A percentile compares a stretch with the other conserved stretches of the same genome.
Evolutionary conservation across 2,113 vertebrate species (phyloP).

Genomic region (Callorhinus ursinus): DNA sequence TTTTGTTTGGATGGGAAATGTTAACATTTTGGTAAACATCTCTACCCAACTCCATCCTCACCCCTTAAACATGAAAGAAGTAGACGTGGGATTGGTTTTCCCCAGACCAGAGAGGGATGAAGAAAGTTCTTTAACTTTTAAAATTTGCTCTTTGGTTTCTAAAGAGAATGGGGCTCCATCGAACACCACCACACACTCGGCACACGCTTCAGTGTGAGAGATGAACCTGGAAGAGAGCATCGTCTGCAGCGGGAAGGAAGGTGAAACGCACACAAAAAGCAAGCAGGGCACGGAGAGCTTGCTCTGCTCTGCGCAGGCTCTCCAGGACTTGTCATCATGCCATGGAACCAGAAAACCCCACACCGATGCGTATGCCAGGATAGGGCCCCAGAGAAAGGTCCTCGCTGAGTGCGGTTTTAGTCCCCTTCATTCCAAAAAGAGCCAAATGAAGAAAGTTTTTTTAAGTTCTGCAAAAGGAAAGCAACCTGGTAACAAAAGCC

Average conservation of each 20-base stretch:
- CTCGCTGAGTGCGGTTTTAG: not conserved
- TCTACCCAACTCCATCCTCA: not conserved
- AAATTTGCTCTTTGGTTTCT: not conserved
- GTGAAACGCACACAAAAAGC: not conserved
- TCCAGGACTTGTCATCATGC: not conserved
- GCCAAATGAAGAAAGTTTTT: not conserved
- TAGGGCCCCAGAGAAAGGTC: not conserved
- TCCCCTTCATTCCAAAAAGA: not conserved
- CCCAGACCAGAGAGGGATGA: not conserved
- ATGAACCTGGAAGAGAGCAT: not conserved
- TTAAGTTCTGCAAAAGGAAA: not conserved
- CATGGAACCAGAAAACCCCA: not conserved
- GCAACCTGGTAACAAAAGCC: not conserved
- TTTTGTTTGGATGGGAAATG: not conserved
- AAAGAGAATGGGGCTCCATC: not conserved
- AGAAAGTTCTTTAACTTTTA: not conserved
- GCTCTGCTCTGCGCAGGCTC: too few species aligned
- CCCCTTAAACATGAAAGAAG: not conserved
- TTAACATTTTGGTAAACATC: not conserved
- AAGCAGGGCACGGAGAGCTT: not conserved
- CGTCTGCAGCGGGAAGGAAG: not conserved
- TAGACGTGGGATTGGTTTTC: not conserved
- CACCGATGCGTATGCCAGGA: fast-evolving
- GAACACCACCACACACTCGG: not conserved
- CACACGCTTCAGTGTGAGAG: not conserved